Base-by-base conservation (phyloP, 2,888 invertebrate species). In the Aporophyla nigra region DNA sequence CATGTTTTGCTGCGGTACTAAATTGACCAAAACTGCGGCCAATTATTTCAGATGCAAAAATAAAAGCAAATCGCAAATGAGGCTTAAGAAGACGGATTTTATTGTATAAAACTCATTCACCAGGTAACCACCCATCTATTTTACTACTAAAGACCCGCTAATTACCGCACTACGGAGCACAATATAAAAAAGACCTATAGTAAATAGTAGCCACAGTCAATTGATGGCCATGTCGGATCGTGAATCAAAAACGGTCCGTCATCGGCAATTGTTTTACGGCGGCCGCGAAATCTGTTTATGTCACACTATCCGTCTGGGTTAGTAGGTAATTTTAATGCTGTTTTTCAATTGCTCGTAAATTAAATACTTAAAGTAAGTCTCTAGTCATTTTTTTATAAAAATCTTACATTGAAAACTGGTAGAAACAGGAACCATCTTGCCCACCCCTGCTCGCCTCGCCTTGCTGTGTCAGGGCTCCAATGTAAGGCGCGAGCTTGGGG, bases 201-300 rank as follows among this genome's bases (percentile, higher is more conserved):
- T 71, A 80, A 81, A 83, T 74, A 84, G 61, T 65, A 72, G 59
- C 63, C 56, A 77, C 71, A 77, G 63, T 79, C 73, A 78, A 65
- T 72, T 53, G 80, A 76, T 71, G 82, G 72, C 90, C 88, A 84
- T 86, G 75, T 76, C 91, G 19, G 88, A 91, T 89, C 43, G 61
- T 88, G 86, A 91, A 91, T 91, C 72, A 72, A 86, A 33, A 89
- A 59, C 40, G 59, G 78, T 83, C 75, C 65, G 87, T 90, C 90
- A 88, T 82, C 83, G 80, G 54, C 80, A 73, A 89, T 87, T 87
- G 88, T 86, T 70, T 74, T 59, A n/a, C 82, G 71, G 71, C 75
- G 83, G 84, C 90, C 90, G 89, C 83, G 85, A 86, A 84, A 89
- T 89, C 53, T 14, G 62, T 59, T 82, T 81, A 86, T 83, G 83